Percentiles rank a stretch among this genome's conserved stretches.
Evolutionary conservation across 2,113 vertebrate species (phyloP).

Genomic region (Dipodomys stephensi): DNA sequence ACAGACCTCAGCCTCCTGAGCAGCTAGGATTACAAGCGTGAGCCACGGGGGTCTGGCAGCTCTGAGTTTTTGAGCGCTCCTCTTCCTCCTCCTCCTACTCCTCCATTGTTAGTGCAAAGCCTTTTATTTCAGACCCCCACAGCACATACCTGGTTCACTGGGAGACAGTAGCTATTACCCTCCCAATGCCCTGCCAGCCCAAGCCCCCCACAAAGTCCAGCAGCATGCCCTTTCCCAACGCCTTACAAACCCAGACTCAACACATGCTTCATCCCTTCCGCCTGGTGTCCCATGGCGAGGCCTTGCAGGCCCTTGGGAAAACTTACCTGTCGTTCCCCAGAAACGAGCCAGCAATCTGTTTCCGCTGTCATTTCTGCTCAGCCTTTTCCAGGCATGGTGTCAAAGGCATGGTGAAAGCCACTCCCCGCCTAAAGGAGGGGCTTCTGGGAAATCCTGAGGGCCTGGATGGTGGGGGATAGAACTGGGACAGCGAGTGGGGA

Average conservation of each 20-base stretch:
- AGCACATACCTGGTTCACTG: not conserved
- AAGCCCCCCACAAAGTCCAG: not conserved
- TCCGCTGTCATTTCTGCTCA: slow-evolving; percentile 95
- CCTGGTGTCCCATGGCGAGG: not conserved
- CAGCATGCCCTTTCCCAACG: not conserved
- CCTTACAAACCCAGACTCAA: not conserved
- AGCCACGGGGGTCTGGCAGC: not conserved
- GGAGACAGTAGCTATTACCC: not conserved
- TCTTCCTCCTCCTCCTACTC: not conserved
- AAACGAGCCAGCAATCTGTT: slow-evolving; percentile 97
- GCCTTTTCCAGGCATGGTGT: slow-evolving; percentile 93
- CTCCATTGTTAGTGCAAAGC: not conserved
- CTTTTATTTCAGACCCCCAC: not conserved
- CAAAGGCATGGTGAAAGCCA: not conserved
- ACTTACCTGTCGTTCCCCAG: slow-evolving; percentile 96
- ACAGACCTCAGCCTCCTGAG: too few relatives aligned
- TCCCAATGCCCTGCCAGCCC: not conserved
- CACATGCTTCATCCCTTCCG: not conserved
- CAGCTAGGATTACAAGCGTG: too few relatives aligned
- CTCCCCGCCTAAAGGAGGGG: not conserved
- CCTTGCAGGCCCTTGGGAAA: not conserved
- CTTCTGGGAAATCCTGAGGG: not conserved
- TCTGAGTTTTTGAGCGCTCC: not conserved
- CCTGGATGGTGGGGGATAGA: not conserved
- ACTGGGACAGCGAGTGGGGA: not conserved